Base-by-base conservation (phyloP, 2,797 vertebrate genomes). In the Pantherophis alleghaniensis region DNA sequence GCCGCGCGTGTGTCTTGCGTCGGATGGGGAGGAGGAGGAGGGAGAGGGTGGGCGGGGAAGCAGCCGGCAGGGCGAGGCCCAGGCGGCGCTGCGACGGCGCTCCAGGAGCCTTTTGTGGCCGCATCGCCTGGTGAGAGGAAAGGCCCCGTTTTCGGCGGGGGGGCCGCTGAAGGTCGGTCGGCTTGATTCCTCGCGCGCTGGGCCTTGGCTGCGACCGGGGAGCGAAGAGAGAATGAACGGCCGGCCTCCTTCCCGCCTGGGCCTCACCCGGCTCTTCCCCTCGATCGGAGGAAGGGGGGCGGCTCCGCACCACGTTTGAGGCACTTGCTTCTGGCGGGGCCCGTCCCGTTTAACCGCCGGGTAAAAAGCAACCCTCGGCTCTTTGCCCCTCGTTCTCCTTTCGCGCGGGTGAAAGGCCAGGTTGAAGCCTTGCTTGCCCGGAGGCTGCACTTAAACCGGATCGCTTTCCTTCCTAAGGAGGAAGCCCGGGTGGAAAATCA, bases 41-140 rank as follows among this genome's bases (percentile, higher is more conserved):
- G 53, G 53, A 53, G 32, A 53, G 95, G 63, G 95, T 94, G 60
- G 18, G 42, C 13, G 28, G 28, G 56, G 42, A 20, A 16, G 42
- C 28, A 12, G 37, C 37, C 20, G 22, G 28, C 11, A 20, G 22
- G n/a, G 66, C 28, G 42, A 28, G 88, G 88, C 74, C 47, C 24
- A 66, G 12, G 74, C 37, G 37, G 92, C 92, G 18, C 42, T 28
- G 74, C 42, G 37, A n/a, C 83, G 18, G 92, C 92, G 18, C 63
- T 28, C 7, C 42, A 55, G 86, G 86, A 66, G 92, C 92, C 90
- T 79, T 89, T 93, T 93, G 92, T 93, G 90, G 86, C 90, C 63
- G 88, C 88, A 16, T 22, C 92, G 9, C 11, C 32, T 37, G 26
- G n/a, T 24, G 51, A 18, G 55, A 22, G 28, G 87, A 37, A 93